Evolutionary conservation across 2,888 invertebrate genomes (phyloP).

Genomic region (Apoderus coryli): DNA sequence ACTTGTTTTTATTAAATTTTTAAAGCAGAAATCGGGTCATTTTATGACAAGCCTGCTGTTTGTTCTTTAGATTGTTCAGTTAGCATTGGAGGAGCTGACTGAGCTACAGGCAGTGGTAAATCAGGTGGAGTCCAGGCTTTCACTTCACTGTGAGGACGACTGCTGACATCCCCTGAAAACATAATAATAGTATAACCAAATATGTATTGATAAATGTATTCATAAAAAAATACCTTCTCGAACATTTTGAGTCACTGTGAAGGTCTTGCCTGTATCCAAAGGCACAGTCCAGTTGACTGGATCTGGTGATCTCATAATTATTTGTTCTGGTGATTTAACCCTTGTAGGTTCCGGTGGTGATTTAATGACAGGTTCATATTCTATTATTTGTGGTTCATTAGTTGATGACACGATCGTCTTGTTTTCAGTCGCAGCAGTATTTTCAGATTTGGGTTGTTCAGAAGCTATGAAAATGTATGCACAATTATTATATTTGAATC

Average conservation of each 20-base stretch:
- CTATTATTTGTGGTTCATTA: conserved; percentile 29
- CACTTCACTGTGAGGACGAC: conserved; percentile 79
- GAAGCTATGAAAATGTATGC: too few species aligned
- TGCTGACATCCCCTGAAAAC: conserved; percentile 62
- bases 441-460: conserved; percentile 26
- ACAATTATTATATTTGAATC: too few species aligned
- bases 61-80: conserved; percentile 43
- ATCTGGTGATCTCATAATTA: conserved; percentile 84
- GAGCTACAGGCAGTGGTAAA: conserved; percentile 46
- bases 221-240: conserved; percentile 46
- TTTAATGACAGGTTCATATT: conserved; percentile 64
- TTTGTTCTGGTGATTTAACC: conserved; percentile 85
- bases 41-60: background rate
- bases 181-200: too few species aligned
- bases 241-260: conserved; percentile 86
- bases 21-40: conserved; percentile 31
- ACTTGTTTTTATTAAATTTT: too few species aligned
- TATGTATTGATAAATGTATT: too few species aligned
- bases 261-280: conserved; percentile 83
- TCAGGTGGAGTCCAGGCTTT: conserved; percentile 58
- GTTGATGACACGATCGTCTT: conserved; percentile 33
- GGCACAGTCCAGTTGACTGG: conserved; percentile 94
- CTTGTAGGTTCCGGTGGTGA: conserved; percentile 87
- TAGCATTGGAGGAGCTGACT: conserved; percentile 52
- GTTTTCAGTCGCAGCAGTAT: conserved; percentile 18